Percentiles rank a stretch among this genome's conserved stretches.
These are phyloP conservation scores for Ovis canadensis DNA, from an alignment of 2,113 vertebrate species.

Conservation along the genomic window DNA sequence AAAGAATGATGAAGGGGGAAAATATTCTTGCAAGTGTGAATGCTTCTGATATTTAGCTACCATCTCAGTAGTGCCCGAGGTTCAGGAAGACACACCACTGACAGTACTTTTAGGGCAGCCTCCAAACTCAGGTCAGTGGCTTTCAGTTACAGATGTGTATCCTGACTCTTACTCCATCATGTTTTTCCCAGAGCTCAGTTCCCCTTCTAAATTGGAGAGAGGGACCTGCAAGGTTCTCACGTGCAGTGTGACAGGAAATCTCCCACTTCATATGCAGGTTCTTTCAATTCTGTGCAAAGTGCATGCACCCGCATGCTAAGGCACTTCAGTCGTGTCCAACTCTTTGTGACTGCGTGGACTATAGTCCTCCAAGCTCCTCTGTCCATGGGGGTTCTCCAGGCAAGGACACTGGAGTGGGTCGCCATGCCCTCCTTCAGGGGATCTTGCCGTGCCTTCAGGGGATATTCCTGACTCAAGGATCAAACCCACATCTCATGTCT, in stretches of 20 bases:
- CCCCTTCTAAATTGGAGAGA: background rate
- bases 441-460: background rate
- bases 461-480: background rate
- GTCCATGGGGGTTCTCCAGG: background rate
- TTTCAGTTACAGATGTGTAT: background rate
- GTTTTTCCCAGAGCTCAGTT: background rate
- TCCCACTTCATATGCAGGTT: background rate
- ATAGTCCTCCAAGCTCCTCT: background rate
- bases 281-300: background rate
- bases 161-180: background rate
- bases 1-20: background rate
- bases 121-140: background rate
- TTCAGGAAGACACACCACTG: background rate
- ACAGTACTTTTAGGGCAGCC: background rate
- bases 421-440: background rate
- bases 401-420: background rate
- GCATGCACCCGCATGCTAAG: background rate
- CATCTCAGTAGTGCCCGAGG: background rate
- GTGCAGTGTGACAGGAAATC: background rate
- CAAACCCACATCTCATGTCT: background rate
- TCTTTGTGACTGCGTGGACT: background rate
- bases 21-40: background rate
- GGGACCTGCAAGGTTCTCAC: background rate
- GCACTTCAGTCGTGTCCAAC: background rate
- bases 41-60: background rate